phyloP scores from a whole-genome alignment of 2,888 invertebrate genomes.

The Cepaea hortensis region DNA sequence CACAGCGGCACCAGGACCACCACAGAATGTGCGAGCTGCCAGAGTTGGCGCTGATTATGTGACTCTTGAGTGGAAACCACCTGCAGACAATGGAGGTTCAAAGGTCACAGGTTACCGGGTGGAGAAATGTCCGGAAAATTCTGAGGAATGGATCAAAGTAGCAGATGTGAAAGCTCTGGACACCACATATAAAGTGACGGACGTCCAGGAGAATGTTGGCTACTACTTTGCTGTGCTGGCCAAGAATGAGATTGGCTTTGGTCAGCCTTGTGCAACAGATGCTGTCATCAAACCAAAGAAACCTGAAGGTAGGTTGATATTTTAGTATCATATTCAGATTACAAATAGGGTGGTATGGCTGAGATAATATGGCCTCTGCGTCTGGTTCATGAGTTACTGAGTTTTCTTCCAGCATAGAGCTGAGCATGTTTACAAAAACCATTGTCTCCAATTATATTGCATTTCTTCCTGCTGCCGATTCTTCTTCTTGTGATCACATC shows the following conservation, averaged over 20 bases:
- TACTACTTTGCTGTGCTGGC: slow-evolving; percentile 71
- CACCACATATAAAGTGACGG: slow-evolving; percentile 56
- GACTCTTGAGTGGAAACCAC: slow-evolving; percentile 63
- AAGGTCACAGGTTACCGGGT: slow-evolving; percentile 63
- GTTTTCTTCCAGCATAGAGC: too few species aligned
- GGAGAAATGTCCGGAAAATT: slow-evolving; percentile 55
- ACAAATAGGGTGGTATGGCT: background rate
- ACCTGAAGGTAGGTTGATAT: slow-evolving; percentile 51
- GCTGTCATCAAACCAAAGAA: slow-evolving; percentile 55
- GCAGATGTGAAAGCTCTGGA: slow-evolving; percentile 54
- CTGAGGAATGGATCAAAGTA: slow-evolving; percentile 58
- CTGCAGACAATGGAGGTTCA: slow-evolving; percentile 60
- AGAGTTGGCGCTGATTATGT: slow-evolving; percentile 58
- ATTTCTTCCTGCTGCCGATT: too few species aligned
- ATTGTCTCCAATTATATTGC: too few species aligned
- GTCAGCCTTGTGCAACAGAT: slow-evolving; percentile 57
- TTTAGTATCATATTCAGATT: background rate
- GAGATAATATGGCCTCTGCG: background rate
- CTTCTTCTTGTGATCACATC: too few species aligned
- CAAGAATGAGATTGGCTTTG: slow-evolving; percentile 63
- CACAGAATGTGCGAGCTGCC: slow-evolving; percentile 56
- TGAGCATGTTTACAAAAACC: too few species aligned
- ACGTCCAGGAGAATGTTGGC: slow-evolving; percentile 60
- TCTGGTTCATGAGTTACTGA: background rate
- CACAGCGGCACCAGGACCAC: slow-evolving; percentile 72